Percentiles rank a stretch among this genome's conserved stretches.
Conservation (phyloP, 2,113 vertebrate species). For the Hemibagrus wyckioides region DNA sequence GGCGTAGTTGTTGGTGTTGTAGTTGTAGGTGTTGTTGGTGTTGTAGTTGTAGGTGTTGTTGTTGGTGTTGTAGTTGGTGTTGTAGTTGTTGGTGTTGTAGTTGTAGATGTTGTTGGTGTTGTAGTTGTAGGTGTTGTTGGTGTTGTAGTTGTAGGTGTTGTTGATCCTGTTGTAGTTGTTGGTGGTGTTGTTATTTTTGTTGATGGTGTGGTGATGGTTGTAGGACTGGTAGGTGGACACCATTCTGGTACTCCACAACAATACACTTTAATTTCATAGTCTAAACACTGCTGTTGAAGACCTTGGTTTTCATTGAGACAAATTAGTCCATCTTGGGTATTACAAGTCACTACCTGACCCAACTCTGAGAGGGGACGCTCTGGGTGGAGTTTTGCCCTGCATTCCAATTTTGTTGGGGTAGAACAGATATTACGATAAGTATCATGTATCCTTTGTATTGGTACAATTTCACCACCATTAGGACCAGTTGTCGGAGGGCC, state of each 20-base stretch:
- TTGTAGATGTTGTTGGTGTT: background rate
- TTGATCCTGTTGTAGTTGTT: background rate
- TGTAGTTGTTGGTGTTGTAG: background rate
- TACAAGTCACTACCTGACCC: constrained; percentile 50
- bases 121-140: background rate
- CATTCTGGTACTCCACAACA: background rate
- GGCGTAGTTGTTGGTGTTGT: background rate
- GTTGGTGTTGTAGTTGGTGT: background rate
- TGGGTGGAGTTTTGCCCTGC: constrained; percentile 50
- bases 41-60: background rate
- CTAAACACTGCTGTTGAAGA: background rate
- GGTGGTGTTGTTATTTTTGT: background rate
- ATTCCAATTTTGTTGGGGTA: constrained; percentile 39
- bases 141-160: no score
- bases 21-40: background rate
- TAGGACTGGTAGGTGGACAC: no score
- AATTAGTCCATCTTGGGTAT: no score
- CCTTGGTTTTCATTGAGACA: no score
- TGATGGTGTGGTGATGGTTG: background rate
- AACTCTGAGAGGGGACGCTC: background rate
- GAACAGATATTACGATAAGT: constrained; percentile 39
- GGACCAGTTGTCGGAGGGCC: constrained; percentile 35
- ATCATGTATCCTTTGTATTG: constrained; percentile 37
- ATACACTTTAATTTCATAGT: no score
- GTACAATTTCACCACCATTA: constrained; percentile 45